Conservation (phyloP, 2,113 vertebrate species). For the Oncorhynchus keta region DNA sequence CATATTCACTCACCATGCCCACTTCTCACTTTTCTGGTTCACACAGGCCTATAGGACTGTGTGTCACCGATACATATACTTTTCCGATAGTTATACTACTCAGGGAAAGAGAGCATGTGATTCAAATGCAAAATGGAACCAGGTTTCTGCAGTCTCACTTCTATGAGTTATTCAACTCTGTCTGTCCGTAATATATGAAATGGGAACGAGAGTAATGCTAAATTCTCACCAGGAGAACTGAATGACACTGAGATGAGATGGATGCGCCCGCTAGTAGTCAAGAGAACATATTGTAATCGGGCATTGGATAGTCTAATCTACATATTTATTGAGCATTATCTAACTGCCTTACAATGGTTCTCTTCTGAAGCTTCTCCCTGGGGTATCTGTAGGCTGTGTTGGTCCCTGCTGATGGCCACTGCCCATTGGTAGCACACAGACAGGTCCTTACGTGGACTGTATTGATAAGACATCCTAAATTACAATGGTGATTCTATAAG, state of each 20-base stretch:
- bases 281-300: neutral
- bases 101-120: neutral
- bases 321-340: neutral
- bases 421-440: neutral
- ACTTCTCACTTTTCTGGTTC: neutral
- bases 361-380: neutral
- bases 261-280: neutral
- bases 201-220: neutral
- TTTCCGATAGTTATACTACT: neutral
- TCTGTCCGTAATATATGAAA: neutral
- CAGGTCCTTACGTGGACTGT: constrained; percentile 2
- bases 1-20: neutral
- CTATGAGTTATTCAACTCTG: neutral
- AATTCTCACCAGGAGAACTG: neutral
- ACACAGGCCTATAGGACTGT: neutral
- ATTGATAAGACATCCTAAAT: constrained; percentile 23
- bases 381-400: neutral
- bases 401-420: neutral
- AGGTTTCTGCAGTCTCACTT: neutral
- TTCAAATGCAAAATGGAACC: neutral
- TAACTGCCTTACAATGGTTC: neutral
- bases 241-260: neutral
- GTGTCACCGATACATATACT: neutral
- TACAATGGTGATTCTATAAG: constrained; percentile 14
- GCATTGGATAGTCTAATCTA: neutral